These are phyloP conservation scores for Dreissena polymorpha DNA, from an alignment of 1,140 invertebrate species.

Conservation along the genomic window DNA sequence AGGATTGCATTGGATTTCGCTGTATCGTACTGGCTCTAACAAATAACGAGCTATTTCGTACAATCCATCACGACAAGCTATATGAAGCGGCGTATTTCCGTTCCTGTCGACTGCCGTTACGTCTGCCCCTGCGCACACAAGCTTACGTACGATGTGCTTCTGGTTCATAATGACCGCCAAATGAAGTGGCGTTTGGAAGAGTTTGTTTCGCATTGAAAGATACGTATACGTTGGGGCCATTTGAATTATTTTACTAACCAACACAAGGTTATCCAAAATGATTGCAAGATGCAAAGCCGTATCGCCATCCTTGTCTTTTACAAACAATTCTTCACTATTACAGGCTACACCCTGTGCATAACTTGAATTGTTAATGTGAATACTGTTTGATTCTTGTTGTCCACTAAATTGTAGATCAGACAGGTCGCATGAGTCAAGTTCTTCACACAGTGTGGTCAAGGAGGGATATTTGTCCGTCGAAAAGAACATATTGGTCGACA, in stretches of 20 bases:
- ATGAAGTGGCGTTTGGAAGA: constrained; percentile 84
- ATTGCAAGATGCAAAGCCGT: constrained; percentile 63
- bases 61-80: constrained; percentile 82
- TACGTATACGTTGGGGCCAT: constrained; percentile 35
- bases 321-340: no score
- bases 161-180: constrained; percentile 86
- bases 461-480: no score
- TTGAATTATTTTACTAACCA: constrained; percentile 55
- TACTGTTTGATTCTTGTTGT: no score
- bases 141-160: constrained; percentile 82
- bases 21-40: constrained; percentile 81
- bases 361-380: no score
- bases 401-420: no score
- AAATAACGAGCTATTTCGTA: constrained; percentile 84
- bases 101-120: constrained; percentile 57
- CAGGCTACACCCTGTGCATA: no score
- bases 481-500: no score
- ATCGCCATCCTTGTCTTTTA: constrained; percentile 17
- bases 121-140: constrained; percentile 86
- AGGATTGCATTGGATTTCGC: constrained; percentile 52
- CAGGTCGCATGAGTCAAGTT: no score
- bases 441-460: no score
- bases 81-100: constrained; percentile 70
- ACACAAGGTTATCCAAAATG: constrained; percentile 46
- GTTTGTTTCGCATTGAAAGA: constrained; percentile 58